Evolutionary conservation across 2,113 vertebrate species (phyloP), one percentile per base, ranked within the genome.

Genomic region (Phainopepla nitens): DNA sequence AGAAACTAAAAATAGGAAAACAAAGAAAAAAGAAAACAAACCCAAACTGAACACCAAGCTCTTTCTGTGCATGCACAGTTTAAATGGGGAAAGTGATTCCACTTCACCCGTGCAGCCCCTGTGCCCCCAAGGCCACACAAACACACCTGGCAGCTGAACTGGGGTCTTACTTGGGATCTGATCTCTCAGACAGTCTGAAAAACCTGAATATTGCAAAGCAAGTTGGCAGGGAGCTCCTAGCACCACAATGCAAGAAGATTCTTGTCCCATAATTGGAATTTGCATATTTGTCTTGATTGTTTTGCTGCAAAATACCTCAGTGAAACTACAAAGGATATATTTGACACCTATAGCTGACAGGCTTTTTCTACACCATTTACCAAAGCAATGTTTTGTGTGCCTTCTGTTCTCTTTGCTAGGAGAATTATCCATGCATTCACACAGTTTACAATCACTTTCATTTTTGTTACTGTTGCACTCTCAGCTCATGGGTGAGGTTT

Each of bases 211-310:
- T 61, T 83, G 47, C 47, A 62, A 82, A 88, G 41, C 76, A 62
- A 79, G 79, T 66, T 58, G 54, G 45, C 78, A 72, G 71, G 22
- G 47, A 85, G 44, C 64, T 80, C 50, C 29, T 65, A 80, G 25
- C 62, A 72, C 44, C 35, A 82, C 82, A 45, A 25, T 50, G 62
- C 82, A 93, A 76, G 79, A 94, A 91, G 33, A 86, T 89, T 84
- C 90, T 92, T 94, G 85, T 89, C 69, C 81, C 41, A 9, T 86
- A 83, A 81, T 71, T 84, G 61, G 35, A 29, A 64, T 88, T 64
- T 87, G 56, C 77, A 45, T 90, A 53, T 92, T 96, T 94, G 76
- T 89, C 87, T 75, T 87, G 76, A 84, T 83, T 90, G 68, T 86
- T 81, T 72, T 41, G 29, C 72, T 72, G 72, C 90, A 87, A 78